Conservation (phyloP, 2,888 invertebrate genomes). For the Trisateles emortualis region DNA sequence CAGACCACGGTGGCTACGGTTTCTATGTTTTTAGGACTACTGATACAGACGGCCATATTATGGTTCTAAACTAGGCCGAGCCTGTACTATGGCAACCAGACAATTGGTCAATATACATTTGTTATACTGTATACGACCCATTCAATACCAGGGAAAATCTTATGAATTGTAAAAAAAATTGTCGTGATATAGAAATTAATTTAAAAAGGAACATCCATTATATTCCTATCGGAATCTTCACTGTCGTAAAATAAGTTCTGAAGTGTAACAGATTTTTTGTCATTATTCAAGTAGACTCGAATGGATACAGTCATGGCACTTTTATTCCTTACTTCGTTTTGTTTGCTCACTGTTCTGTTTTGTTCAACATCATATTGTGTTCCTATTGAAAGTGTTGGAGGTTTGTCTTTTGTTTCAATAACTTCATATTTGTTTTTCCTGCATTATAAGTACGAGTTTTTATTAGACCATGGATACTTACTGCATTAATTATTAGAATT, state of each 20-base stretch:
- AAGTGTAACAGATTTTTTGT: slow-evolving; percentile 36
- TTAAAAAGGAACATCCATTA: slow-evolving; percentile 24
- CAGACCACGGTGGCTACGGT: too few species aligned
- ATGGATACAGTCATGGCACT: slow-evolving; percentile 49
- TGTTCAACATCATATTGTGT: slow-evolving; percentile 41
- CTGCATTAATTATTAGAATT: not conserved
- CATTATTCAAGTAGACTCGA: slow-evolving; percentile 41
- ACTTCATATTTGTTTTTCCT: slow-evolving; percentile 6
- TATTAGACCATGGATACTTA: slow-evolving; percentile 5
- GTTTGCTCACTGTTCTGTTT: slow-evolving; percentile 41
- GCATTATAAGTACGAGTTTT: slow-evolving; percentile 4
- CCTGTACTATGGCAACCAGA: too few species aligned
- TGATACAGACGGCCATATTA: too few species aligned
- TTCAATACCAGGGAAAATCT: too few species aligned
- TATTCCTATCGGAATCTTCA: slow-evolving; percentile 22
- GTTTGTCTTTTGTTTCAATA: slow-evolving; percentile 46
- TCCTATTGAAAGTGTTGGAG: slow-evolving; percentile 35
- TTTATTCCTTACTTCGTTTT: slow-evolving; percentile 42
- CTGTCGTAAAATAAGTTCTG: slow-evolving; percentile 21
- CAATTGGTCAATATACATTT: too few species aligned
- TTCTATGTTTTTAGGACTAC: too few species aligned
- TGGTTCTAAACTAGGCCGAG: too few species aligned
- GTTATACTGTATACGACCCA: too few species aligned
- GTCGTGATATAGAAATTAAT: not conserved
- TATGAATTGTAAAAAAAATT: not conserved